Evolutionary conservation across 2,888 invertebrate genomes (phyloP), one percentile per base, ranked within the genome.

Genomic region (Tetragnatha montana): DNA sequence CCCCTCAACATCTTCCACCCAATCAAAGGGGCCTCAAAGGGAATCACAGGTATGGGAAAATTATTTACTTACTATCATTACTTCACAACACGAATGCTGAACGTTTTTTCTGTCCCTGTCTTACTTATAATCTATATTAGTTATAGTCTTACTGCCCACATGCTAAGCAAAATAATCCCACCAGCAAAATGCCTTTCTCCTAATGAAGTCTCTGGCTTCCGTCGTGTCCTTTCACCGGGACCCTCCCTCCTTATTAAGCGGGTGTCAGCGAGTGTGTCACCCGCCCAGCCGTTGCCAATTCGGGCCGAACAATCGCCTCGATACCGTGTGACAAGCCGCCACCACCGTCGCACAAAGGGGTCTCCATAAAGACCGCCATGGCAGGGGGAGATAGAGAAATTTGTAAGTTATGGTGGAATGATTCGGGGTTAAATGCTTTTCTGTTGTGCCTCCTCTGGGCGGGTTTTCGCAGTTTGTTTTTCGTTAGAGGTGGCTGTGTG

Each of bases 231-330:
- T 69, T 69, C 75, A 75, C 73, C 35, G 35, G 35, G 35, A 35
- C 35, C 35, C 35, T 35, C 35, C 35, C 35, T 35, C 35, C 35
- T 85, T 79, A 84, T 84, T 35, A 35, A 76, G 35, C 84, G 35
- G 22, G 47, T 73, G 85, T 79, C 85, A 71, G 85, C 51, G 35
- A 35, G 35, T 35, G 35, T 35, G 35, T 35, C 35, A 35, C 35
- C 1, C 35, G 35, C 2, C 35, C 35, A 35, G 35, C 35, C 35
- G 35, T 4, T 35, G 35, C 4, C 35, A 35, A 35, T 47, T 76
- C 51, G 69, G 51, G 21, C 19, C 50, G 85, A 71, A 85, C 85
- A 85, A 85, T 85, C 85, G 71, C 22, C 21, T 49, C 76, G 83
- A 83, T 75, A 83, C 75, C 75, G 68, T 60, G 22, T 22, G 69